Evolutionary conservation across 2,888 invertebrate species (phyloP).

Genomic region (Megastigmus dorsalis): DNA sequence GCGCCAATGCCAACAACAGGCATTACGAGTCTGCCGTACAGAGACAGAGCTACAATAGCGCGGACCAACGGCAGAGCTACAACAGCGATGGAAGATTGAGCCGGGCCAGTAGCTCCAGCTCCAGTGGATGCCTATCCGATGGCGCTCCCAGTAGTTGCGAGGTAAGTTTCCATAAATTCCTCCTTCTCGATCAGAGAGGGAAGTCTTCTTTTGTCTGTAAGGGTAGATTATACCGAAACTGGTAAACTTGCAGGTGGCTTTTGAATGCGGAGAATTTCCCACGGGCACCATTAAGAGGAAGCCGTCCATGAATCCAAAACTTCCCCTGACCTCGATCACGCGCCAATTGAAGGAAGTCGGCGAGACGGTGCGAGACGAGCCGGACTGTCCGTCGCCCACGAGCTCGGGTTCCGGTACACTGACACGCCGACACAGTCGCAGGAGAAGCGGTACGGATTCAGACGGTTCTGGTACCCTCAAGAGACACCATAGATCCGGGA

Average conservation of each 20-base stretch:
- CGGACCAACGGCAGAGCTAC: slow-evolving; percentile 71
- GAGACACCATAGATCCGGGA: slow-evolving; percentile 75
- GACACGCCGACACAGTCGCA: slow-evolving; percentile 79
- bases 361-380: slow-evolving; percentile 80
- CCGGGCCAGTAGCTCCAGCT: slow-evolving; percentile 88
- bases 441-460: slow-evolving; percentile 75
- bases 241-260: slow-evolving; percentile 65
- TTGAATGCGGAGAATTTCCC: slow-evolving; percentile 73
- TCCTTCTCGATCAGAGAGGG: too few relatives aligned
- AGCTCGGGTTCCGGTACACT: slow-evolving; percentile 75
- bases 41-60: slow-evolving; percentile 63
- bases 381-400: slow-evolving; percentile 75
- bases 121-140: slow-evolving; percentile 89
- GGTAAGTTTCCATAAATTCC: slow-evolving; percentile 75
- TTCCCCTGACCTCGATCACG: slow-evolving; percentile 93
- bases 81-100: slow-evolving; percentile 79
- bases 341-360: slow-evolving; percentile 92
- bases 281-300: slow-evolving; percentile 92
- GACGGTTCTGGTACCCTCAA: slow-evolving; percentile 73
- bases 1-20: slow-evolving; percentile 56
- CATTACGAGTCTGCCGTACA: slow-evolving; percentile 64
- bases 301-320: slow-evolving; percentile 93
- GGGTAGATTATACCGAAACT: not conserved
- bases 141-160: slow-evolving; percentile 84
- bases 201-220: too few relatives aligned